Conservation (phyloP, 2,888 invertebrate species). For the Drosophila merina region DNA sequence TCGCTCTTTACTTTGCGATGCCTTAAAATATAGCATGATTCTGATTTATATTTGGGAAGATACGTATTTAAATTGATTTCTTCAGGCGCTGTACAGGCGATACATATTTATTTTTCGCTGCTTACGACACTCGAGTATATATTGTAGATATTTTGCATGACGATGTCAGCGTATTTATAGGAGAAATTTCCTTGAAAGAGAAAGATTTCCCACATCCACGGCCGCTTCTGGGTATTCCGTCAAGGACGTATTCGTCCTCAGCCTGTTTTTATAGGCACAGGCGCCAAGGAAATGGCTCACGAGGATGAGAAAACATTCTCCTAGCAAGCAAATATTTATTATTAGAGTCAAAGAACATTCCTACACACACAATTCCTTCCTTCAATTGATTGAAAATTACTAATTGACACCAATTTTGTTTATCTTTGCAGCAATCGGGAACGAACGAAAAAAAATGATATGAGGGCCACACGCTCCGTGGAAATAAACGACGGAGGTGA, state of each 20-base stretch:
- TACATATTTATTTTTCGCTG: conserved; percentile 9
- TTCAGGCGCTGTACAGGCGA: neutral
- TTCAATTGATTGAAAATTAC: conserved; percentile 35
- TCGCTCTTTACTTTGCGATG: neutral
- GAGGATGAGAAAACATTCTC: neutral
- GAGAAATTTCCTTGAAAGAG: neutral
- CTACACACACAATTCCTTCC: neutral
- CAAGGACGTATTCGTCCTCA: neutral
- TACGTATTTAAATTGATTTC: conserved; percentile 11
- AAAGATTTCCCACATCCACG: too few species aligned
- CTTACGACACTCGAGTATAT: conserved; percentile 6
- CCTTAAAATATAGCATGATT: neutral
- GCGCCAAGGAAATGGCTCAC: neutral
- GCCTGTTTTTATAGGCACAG: conserved; percentile 5
- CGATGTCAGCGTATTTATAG: conserved; percentile 22
- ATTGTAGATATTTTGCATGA: conserved; percentile 2
- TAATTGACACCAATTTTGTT: conserved; percentile 35
- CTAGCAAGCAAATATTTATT: neutral
- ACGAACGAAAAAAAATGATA: conserved; percentile 5
- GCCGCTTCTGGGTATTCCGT: too few species aligned
- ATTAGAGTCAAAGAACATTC: neutral
- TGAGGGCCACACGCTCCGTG: conserved; percentile 18
- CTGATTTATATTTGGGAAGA: conserved; percentile 3
- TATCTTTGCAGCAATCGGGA: conserved; percentile 18
- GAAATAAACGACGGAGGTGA: neutral